Evolutionary conservation across 2,888 invertebrate genomes (phyloP), one percentile per base, ranked within the genome.

Genomic region (Stratiomys singularior): DNA sequence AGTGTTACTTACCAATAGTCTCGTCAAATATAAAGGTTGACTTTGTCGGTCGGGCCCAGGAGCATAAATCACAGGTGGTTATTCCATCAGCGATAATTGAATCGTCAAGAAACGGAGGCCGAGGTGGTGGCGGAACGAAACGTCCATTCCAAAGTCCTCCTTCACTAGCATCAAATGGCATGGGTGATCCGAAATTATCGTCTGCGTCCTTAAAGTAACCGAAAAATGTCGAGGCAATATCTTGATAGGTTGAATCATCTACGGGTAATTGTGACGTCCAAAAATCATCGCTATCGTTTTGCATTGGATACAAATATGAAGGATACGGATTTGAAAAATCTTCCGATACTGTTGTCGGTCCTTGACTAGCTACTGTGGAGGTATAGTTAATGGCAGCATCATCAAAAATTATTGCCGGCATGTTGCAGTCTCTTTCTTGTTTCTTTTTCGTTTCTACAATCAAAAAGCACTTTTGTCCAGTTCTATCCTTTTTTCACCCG

Each of bases 61-160:
- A 89, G 86, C 93, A 93, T 82, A 93, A 89, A 88, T 93, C 93
- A 87, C 93, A 93, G 84, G 92, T 92, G 83, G 92, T 92, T 81
- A 92, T 89, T 79, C 92, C 92, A 86, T 92, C 92, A 79, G 91
- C 89, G 81, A 89, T 88, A 81, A 90, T 89, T 81, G 88, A 88
- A 81, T 91, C 91, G 83, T 92, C 92, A 81, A 92, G 88, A 85
- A 90, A 91, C 69, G 91, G 89, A 76, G 92, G 91, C 82, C 92
- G 88, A 44, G 92, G 92, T 78, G 92, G 92, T 79, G 92, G 92
- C 80, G 92, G 91, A 81, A 92, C 90, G 85, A 91, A 92, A 82
- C 89, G 85, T 77, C 87, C 87, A 82, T 87, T 87, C 86, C 87
- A 87, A 74, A 87, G 83, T 15, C 87, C 87, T 81, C 85, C 85